Evolutionary conservation across 1,140 invertebrate species (phyloP), one percentile per base, ranked within the genome.

Genomic region (Macrotrachela quadricornifera): DNA sequence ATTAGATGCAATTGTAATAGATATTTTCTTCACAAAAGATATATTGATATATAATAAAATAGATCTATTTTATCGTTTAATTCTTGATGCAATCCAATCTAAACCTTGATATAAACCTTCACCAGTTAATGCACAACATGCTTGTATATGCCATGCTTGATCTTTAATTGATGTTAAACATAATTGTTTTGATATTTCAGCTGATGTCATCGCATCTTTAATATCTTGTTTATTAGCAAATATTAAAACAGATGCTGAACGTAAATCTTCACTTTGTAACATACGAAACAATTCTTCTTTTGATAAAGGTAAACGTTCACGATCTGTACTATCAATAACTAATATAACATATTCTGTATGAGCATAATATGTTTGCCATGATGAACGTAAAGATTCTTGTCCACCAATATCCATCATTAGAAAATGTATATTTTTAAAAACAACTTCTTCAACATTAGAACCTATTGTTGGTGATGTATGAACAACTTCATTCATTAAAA

Each of bases 81-180:
- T 30, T 8, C 21, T 2, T 30, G 21, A 30, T 30, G 21, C 21
- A 30, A 30, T 30, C 88, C 88, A 94, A 70, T 92, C 87, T 48
- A 94, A 71, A 10, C 86, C 88, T 72, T 88, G 80, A 65, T 88
- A 86, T 45, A 94, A 74, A 50, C 83, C 91, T 78, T 96, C 88
- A 48, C 91, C 91, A 10, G 87, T 92, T 15, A 96, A 75, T 36
- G 90, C 91, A 75, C 90, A 96, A 72, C 91, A 96, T 0, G 84
- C 85, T 68, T 97, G 91, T 74, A 97, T 97, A 68, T 96, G 90
- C 88, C 90, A 96, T 50, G 84, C 83, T 66, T 95, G 88, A 60
- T 87, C 84, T 63, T 94, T 94, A 57, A 96, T 85, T 1, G 85
- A 84, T 1, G 88, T 95, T 58, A 97, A 74, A 71, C 92, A 86